Evolutionary conservation across 2,797 vertebrate species (phyloP), one percentile per base, ranked within the genome.

Genomic region (Dryobates pubescens): DNA sequence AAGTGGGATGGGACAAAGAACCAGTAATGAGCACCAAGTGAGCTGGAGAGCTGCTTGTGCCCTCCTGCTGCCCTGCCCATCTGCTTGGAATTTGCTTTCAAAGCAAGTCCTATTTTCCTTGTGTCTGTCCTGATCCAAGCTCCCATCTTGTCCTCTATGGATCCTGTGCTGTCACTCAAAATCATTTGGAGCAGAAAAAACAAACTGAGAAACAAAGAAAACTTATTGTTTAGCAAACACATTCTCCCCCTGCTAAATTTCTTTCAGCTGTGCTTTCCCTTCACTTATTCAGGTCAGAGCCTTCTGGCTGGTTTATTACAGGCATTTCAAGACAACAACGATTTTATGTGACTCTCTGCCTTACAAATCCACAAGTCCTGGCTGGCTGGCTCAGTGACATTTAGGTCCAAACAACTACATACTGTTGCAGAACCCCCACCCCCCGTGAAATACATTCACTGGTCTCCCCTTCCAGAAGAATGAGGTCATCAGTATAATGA

Each of bases 61-160:
- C 72, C 83, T 88, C 92, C 91, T 38, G 90, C 93, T 88, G 94
- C 77, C 83, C 92, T 92, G 79, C 73, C 94, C 89, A 88, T 94
- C 94, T 94, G 93, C 80, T 90, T 61, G 73, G 65, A 78, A 83
- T 83, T 67, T 73, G 73, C 73, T 93, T 83, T 85, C 76, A 92
- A 89, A 94, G 92, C 67, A 89, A 90, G 84, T 29, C 61, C 70
- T 59, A 3, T 89, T 86, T 89, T 69, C 78, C 79, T 73, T 34
- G 17, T 1, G 17, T 18, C 74, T 49, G 16, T 58, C 76, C 85
- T 38, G 14, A 47, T 62, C 69, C 69, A 29, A 59, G 73, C 38
- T 77, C 78, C 16, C 22, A 4, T 65, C 49, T 76, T 45, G 82
- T 82, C 75, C 47, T 78, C 65, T 72, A 80, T 9, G 45, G 80